phyloP scores from a whole-genome alignment of 53 echinoderm and acorn worm genomes.

The Actinopyga echinites region DNA sequence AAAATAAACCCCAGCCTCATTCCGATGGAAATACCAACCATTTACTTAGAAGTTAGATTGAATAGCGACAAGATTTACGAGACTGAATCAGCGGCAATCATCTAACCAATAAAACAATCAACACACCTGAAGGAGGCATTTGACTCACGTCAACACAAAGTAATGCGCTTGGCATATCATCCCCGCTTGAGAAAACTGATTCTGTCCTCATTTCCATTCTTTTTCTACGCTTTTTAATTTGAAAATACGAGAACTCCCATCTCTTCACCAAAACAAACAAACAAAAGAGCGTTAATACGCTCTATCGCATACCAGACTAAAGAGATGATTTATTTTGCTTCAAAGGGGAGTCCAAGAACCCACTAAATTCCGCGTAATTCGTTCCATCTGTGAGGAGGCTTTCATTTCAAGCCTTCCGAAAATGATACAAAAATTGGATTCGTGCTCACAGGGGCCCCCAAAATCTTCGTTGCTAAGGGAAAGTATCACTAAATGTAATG shows the following conservation, averaged over 20 bases:
- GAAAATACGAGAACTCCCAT: neutral
- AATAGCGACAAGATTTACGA: slow-evolving; percentile 8
- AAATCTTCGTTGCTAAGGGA: too few relatives aligned
- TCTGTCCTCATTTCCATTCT: neutral
- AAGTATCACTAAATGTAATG: too few relatives aligned
- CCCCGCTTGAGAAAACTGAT: neutral
- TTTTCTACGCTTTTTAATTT: neutral
- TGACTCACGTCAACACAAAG: slow-evolving; percentile 12
- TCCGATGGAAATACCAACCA: neutral
- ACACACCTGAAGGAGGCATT: slow-evolving; percentile 15
- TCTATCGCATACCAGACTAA: neutral
- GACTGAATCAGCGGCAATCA: neutral
- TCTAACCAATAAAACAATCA: neutral
- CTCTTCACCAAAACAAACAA: slow-evolving; percentile 14
- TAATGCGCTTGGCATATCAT: neutral
- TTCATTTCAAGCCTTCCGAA: neutral
- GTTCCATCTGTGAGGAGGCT: slow-evolving; percentile 16
- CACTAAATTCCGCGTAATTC: slow-evolving; percentile 1
- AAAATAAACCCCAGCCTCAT: too few relatives aligned
- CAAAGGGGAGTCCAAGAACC: too few relatives aligned
- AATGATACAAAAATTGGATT: neutral
- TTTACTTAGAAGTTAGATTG: neutral
- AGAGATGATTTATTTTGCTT: slow-evolving; percentile 15
- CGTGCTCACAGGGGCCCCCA: too few relatives aligned
- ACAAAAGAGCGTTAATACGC: slow-evolving; percentile 21